Conservation (phyloP, 2,888 invertebrate species). For the Cephus nigrinus region DNA sequence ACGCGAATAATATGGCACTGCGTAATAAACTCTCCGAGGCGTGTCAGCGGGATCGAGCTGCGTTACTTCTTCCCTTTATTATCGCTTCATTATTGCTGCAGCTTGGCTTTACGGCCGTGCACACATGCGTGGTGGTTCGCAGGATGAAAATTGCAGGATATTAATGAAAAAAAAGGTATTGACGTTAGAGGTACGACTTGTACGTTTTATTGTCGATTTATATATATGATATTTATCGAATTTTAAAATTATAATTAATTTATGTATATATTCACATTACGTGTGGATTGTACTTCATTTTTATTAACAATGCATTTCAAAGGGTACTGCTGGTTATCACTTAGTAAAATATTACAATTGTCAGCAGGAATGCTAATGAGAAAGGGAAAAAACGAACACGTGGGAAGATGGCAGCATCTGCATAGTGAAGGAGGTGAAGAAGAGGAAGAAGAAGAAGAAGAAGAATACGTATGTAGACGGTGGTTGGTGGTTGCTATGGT, state of each 20-base stretch:
- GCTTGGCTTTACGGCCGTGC: slow-evolving; percentile 54
- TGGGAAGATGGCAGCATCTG: slow-evolving; percentile 22
- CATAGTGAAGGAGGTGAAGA: slow-evolving; percentile 27
- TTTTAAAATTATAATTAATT: slow-evolving; percentile 10
- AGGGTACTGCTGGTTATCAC: neutral
- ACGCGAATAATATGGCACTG: slow-evolving; percentile 40
- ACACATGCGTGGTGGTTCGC: neutral
- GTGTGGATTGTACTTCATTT: slow-evolving; percentile 1
- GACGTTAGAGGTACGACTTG: neutral
- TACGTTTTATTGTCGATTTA: neutral
- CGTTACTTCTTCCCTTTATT: slow-evolving; percentile 57
- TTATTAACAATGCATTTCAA: neutral
- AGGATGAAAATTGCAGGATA: neutral
- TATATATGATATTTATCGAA: neutral
- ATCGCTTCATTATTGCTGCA: slow-evolving; percentile 60
- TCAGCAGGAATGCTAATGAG: neutral
- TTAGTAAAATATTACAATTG: neutral
- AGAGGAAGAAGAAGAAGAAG: slow-evolving; percentile 30
- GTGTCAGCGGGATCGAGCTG: slow-evolving; percentile 50
- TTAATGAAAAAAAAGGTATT: neutral
- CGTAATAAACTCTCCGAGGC: slow-evolving; percentile 55
- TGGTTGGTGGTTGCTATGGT: neutral
- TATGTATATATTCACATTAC: slow-evolving; percentile 8
- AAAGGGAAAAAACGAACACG: neutral
- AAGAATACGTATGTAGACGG: slow-evolving; percentile 22